phyloP scores from a whole-genome alignment of 2,797 vertebrate genomes.

The Xyrichtys novacula region DNA sequence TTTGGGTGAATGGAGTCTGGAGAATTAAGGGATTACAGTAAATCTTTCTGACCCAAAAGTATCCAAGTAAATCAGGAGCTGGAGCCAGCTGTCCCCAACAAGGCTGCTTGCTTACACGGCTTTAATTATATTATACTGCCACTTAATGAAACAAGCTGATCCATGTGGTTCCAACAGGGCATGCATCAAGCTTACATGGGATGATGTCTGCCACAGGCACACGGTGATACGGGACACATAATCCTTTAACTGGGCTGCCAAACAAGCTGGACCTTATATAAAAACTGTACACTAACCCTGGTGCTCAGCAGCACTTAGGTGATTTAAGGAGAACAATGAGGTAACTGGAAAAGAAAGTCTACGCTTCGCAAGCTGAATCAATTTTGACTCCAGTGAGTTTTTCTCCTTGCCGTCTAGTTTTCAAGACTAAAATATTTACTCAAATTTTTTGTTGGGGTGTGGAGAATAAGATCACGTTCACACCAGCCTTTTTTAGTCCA shows the following conservation, averaged over 20 bases:
- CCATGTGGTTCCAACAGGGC: slow-evolving; percentile 59
- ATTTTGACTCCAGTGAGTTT: no score
- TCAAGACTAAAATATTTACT: no score
- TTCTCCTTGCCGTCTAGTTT: no score
- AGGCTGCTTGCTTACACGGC: slow-evolving; percentile 34
- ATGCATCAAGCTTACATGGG: slow-evolving; percentile 27
- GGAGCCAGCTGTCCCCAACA: slow-evolving; percentile 39
- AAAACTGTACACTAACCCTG: slow-evolving; percentile 18
- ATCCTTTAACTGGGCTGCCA: slow-evolving; percentile 25
- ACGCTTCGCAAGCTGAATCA: no score
- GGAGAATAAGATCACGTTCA: no score
- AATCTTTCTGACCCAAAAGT: slow-evolving; percentile 20
- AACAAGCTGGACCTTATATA: slow-evolving; percentile 25
- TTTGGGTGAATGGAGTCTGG: slow-evolving; percentile 24
- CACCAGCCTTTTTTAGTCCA: no score
- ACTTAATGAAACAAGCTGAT: slow-evolving; percentile 54
- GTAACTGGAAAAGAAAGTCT: slow-evolving; percentile 29
- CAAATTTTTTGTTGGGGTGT: no score
- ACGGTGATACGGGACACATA: slow-evolving; percentile 31
- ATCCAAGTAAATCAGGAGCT: slow-evolving; percentile 28
- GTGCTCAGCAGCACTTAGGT: slow-evolving; percentile 22
- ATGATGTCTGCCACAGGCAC: slow-evolving; percentile 24
- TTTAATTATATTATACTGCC: slow-evolving; percentile 52
- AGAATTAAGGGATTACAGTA: slow-evolving; percentile 25
- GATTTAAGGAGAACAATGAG: slow-evolving; percentile 7